Evolutionary conservation across 1,140 invertebrate genomes (phyloP).

Genomic region (Pogonus chalceus): DNA sequence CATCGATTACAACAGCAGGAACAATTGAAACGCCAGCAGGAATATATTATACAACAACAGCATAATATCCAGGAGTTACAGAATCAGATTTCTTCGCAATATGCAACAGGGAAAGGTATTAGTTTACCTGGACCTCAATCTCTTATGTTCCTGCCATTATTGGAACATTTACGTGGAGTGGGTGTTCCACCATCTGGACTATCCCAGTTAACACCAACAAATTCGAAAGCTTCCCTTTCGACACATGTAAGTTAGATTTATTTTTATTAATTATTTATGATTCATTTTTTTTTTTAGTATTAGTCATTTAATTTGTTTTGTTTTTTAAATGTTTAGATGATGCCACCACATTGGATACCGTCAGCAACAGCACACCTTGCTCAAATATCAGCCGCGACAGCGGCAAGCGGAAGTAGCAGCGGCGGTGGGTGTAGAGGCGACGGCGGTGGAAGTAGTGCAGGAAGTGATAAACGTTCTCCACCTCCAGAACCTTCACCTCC

Average conservation of each 20-base stretch:
- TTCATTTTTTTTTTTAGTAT: background rate
- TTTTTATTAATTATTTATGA: background rate
- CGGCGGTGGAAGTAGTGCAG: no score
- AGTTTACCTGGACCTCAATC: slow-evolving; percentile 30
- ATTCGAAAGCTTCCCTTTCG: slow-evolving; percentile 22
- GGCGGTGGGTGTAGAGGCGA: no score
- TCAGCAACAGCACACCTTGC: slow-evolving; percentile 28
- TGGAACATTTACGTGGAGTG: slow-evolving; percentile 40
- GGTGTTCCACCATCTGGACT: slow-evolving; percentile 24
- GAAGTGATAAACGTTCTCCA: slow-evolving; percentile 34
- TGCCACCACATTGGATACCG: slow-evolving; percentile 31
- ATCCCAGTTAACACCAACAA: slow-evolving; percentile 21
- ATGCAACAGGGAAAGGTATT: slow-evolving; percentile 25
- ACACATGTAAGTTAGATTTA: slow-evolving; percentile 28
- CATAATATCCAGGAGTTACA: slow-evolving; percentile 46
- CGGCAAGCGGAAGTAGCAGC: slow-evolving; percentile 12
- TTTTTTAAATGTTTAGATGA: slow-evolving; percentile 30
- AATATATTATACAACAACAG: slow-evolving; percentile 38
- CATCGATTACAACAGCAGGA: slow-evolving; percentile 33
- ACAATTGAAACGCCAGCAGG: slow-evolving; percentile 37
- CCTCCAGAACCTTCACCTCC: slow-evolving; percentile 31
- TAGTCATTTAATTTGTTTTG: background rate
- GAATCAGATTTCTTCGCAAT: slow-evolving; percentile 31
- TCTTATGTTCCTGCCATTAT: slow-evolving; percentile 45
- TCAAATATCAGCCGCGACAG: slow-evolving; percentile 23